Evolutionary conservation across 2,113 vertebrate genomes (phyloP), one percentile per base, ranked within the genome.

Genomic region (Varanus salvator): DNA sequence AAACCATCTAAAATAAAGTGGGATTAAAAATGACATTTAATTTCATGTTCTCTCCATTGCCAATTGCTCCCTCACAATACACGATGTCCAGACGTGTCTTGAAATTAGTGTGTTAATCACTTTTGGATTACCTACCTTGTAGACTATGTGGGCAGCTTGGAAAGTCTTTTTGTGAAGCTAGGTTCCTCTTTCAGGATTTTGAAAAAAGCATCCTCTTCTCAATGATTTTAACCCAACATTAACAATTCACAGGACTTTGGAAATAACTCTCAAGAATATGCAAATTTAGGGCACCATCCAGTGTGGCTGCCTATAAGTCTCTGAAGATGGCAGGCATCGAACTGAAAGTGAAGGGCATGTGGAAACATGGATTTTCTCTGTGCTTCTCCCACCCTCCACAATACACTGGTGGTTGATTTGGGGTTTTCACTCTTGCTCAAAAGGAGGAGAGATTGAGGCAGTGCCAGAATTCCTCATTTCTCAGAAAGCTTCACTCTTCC

Each of bases 1-100:
- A 90, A 90, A 57, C 76, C 66, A 90, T 80, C 25, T 71, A 44
- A 90, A 85, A 85, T 71, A 85, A 90, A 85, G 84, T 85, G 81
- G 60, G 60, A 89, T 90, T 85, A 72, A 86, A 80, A 48, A 31
- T 72, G 34, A 60, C 25, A 21, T 66, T 12, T 50, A 12, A 75
- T 83, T 52, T 60, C 68, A 82, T 85, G 64, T 72, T 90, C 8
- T 85, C n/a, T 69, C 34, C 71, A 68, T 71, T 85, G 76, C 66
- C 68, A 72, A 2, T 44, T 72, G 69, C n/a, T 71, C 66, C 27
- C 29, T 25, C 23, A 66, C 72, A 89, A 31, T 80, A 80, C 74
- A 71, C 86, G 80, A 90, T 80, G 66, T 72, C 71, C 64, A 80
- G 64, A 69, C 71, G 27, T 90, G 64, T n/a, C 75, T 90, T 86